These are phyloP conservation scores for Macropis europaea DNA, from an alignment of 2,888 invertebrate species.

Conservation along the genomic window DNA sequence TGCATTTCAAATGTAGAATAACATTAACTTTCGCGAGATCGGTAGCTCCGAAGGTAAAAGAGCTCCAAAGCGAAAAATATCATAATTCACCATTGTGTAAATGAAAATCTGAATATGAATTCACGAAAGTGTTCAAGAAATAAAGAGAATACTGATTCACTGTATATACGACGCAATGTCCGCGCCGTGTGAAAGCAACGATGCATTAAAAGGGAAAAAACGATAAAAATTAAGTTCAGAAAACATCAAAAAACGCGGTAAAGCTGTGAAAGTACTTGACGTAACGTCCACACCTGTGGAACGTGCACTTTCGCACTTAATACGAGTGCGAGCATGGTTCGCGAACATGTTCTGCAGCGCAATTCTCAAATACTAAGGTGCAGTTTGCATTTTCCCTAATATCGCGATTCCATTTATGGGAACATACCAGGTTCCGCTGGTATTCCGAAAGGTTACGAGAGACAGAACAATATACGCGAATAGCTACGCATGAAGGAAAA, in stretches of 20 bases:
- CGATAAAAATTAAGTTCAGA: not conserved
- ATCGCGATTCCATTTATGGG: not conserved
- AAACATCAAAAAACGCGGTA: not conserved
- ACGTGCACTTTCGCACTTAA: not conserved
- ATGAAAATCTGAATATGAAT: not conserved
- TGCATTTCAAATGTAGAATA: no score
- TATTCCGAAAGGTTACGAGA: not conserved
- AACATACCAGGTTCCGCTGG: not conserved
- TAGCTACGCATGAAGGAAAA: not conserved
- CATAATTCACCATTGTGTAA: not conserved
- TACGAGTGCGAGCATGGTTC: not conserved
- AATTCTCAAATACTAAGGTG: not conserved
- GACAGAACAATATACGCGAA: not conserved
- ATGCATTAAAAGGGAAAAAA: not conserved
- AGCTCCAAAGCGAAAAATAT: no score
- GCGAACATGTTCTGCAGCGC: not conserved
- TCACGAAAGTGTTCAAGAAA: not conserved
- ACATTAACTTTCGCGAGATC: no score
- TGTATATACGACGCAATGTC: no score
- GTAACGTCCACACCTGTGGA: conserved; percentile 9
- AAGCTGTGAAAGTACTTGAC: not conserved
- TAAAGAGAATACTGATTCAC: not conserved
- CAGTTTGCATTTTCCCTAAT: conserved; percentile 9
- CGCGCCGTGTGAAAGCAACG: not conserved
- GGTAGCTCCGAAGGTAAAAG: no score